phyloP scores from a whole-genome alignment of 1,140 invertebrate genomes.

The Cryptotermes secundus region DNA sequence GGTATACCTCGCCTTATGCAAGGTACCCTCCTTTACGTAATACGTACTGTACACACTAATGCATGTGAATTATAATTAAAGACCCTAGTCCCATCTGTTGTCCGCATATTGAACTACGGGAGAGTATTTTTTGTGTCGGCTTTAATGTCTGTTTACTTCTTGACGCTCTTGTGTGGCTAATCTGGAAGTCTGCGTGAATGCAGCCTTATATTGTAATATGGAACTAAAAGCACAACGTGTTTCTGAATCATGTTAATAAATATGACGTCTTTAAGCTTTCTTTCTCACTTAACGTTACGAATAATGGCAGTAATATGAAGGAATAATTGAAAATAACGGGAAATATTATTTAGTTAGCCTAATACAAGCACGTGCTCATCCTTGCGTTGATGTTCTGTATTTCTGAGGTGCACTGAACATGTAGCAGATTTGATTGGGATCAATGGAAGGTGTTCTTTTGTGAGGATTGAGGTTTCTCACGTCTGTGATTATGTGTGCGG shows the following conservation, averaged over 20 bases:
- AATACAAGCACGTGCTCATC: background rate
- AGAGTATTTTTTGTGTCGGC: background rate
- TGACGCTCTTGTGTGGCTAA: background rate
- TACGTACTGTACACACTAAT: background rate
- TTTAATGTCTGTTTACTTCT: conserved; percentile 5
- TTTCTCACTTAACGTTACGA: background rate
- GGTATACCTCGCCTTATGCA: background rate
- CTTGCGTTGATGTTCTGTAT: too few relatives aligned
- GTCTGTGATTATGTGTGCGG: too few relatives aligned
- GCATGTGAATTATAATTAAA: conserved; percentile 19
- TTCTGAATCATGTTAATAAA: conserved; percentile 11
- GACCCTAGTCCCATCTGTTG: background rate
- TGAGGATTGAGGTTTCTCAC: too few relatives aligned
- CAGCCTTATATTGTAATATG: background rate
- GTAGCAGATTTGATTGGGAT: too few relatives aligned
- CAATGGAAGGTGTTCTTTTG: too few relatives aligned
- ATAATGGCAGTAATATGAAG: background rate
- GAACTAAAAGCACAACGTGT: background rate
- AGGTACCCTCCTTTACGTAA: background rate
- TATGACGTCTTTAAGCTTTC: background rate
- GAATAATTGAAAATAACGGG: background rate
- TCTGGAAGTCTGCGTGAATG: background rate
- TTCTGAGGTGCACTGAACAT: too few relatives aligned
- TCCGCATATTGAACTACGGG: background rate
- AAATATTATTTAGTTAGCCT: background rate